phyloP scores from a whole-genome alignment of 2,113 vertebrate species.

The Chloebia gouldiae region DNA sequence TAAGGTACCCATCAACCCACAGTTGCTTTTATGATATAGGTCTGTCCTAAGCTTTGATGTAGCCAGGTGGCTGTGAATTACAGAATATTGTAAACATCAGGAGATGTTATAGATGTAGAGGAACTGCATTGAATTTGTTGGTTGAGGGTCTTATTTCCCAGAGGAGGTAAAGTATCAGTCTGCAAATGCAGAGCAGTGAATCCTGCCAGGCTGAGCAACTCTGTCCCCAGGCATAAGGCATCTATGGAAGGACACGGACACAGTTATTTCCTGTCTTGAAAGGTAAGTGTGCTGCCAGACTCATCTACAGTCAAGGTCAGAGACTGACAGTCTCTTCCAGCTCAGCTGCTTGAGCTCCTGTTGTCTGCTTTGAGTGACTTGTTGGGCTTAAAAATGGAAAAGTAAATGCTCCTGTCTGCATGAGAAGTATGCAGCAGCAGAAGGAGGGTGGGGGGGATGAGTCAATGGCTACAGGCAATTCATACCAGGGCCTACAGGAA shows the following conservation, averaged over 20 bases:
- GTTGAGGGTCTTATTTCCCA: background rate
- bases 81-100: background rate
- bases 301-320: background rate
- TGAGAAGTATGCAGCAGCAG: background rate
- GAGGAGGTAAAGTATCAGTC: background rate
- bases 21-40: background rate
- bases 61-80: background rate
- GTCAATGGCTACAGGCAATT: background rate
- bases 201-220: background rate
- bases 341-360: background rate
- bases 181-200: background rate
- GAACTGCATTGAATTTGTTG: background rate
- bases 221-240: background rate
- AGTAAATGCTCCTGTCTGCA: background rate
- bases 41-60: background rate
- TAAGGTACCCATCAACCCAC: background rate
- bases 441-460: background rate
- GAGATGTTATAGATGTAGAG: background rate
- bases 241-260: background rate
- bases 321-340: conserved; percentile 7
- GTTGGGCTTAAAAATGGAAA: background rate
- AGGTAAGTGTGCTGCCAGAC: conserved; percentile 45
- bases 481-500: background rate
- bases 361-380: conserved; percentile 3
- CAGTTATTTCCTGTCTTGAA: background rate